Evolutionary conservation across 1,140 invertebrate genomes (phyloP), one percentile per base, ranked within the genome.

Genomic region (Bilobella aurantiaca): DNA sequence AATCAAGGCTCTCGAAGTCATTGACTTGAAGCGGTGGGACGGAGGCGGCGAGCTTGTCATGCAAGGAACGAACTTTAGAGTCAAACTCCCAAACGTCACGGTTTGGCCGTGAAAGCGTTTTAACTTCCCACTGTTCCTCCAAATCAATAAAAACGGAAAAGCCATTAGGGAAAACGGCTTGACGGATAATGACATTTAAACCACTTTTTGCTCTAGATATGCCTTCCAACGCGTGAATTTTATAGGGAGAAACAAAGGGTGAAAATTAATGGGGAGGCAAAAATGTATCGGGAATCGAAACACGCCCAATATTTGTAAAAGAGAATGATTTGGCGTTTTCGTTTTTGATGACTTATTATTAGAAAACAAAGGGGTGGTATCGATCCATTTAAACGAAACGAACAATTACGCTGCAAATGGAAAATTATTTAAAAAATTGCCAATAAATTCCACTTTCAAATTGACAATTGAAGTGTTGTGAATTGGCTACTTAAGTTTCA

Each of bases 51-150:
- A 18, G 31, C 0, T 57, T 57, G 23, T 8, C 8, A 27, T 5
- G 8, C 12, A 12, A 12, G n/a, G 53, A 12, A 34, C 14, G n/a
- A 29, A 37, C 27, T 61, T 8, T 12, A 42, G 37, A 42, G 58
- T 31, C 37, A 49, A 8, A 31, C 46, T 59, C 32, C 66, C 62
- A 64, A 1, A 61, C 58, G 18, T 68, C 66, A 14, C 37, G 29
- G n/a, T 25, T 62, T 18, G 66, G 34, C 49, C 42, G 58, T 2
- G 57, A 64, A 21, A 61, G 18, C 12, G 62, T 68, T 30, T 53
- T 42, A 12, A 53, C n/a, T 53, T 47, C 46, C 61, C 66, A 63
- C 66, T 68, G 46, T 12, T 42, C 37, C 37, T 12, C 8, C 37
- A 53, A 53, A 53, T 53, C 34, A 42, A 42, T 42, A 42, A 42